Evolutionary conservation across 53 echinoderm and acorn worm genomes (phyloP), one percentile per base, ranked within the genome.

Genomic region (Paracentrotus lividus): DNA sequence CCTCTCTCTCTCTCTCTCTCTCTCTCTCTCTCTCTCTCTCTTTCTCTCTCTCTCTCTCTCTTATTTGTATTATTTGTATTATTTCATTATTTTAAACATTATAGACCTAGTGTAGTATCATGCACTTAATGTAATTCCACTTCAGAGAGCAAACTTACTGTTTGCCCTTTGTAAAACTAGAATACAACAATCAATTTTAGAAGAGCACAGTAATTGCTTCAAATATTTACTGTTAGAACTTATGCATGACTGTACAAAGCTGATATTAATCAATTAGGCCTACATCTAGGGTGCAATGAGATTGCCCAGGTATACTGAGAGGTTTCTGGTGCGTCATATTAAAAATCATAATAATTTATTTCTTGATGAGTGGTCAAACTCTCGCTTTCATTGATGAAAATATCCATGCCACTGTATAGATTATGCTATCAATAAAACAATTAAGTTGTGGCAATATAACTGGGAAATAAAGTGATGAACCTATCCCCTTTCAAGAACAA

Each of bases 391-490:
- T 78, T 78, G 13, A 78, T 78, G 81, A 24, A 78, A 78, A 45
- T 78, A 78, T 78, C 47, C 23, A 24, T 78, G 81, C 10, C 81
- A 45, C 23, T 45, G 26, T 44, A 78, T 44, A 18, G 77, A 77
- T 77, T 77, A 24, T 78, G 15, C 45, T 36, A 45, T 44, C 47
- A 45, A 23, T 44, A 47, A 78, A 78, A 78, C 81, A 78, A 45
- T 78, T 78, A 47, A 78, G 4, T 78, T 45, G 81, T 45, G 81
- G 44, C n/a, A n/a, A n/a, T 44, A 78, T 45, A 78, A 13, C 81
- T 47, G 24, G 24, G 43, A 42, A 78, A n/a, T n/a, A n/a, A 45
- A 78, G 45, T 44, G 81, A 31, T 32, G 26, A n/a, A n/a, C 81
- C 16, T 44, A 45, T 78, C 47, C 44, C 81, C 81, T n/a, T 45